Conservation (phyloP, 2,888 invertebrate genomes). For the Pheosia tremula region DNA sequence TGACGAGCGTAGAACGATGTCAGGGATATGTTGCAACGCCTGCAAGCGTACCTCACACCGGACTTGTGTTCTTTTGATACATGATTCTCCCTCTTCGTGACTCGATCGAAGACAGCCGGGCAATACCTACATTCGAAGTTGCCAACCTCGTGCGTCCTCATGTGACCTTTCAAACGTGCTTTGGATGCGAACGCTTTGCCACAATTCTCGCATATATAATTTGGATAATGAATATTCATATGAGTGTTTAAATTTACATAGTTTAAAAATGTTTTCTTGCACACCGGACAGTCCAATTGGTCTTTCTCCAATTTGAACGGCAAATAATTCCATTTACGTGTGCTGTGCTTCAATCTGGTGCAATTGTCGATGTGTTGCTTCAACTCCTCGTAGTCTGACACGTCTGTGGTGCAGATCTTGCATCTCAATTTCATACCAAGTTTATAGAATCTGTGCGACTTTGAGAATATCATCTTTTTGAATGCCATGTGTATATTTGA, state of each 20-base stretch:
- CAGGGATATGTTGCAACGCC: slow-evolving; percentile 68
- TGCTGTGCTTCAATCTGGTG: slow-evolving; percentile 46
- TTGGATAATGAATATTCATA: slow-evolving; percentile 81
- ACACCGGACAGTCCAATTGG: slow-evolving; percentile 73
- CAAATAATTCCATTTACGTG: slow-evolving; percentile 60
- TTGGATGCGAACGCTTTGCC: slow-evolving; percentile 82
- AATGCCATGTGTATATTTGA: slow-evolving; percentile 63
- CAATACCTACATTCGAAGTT: slow-evolving; percentile 73
- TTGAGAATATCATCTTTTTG: slow-evolving; percentile 68
- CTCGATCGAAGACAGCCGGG: slow-evolving; percentile 67
- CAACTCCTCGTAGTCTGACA: slow-evolving; percentile 57
- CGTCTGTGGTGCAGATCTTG: slow-evolving; percentile 66
- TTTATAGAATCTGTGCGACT: slow-evolving; percentile 64
- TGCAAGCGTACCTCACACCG: slow-evolving; percentile 72
- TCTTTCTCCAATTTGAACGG: slow-evolving; percentile 78
- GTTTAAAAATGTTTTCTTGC: slow-evolving; percentile 71
- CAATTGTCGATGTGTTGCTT: slow-evolving; percentile 64
- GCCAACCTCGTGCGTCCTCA: slow-evolving; percentile 80
- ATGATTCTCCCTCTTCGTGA: slow-evolving; percentile 75
- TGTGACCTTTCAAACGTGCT: slow-evolving; percentile 76
- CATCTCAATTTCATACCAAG: slow-evolving; percentile 51
- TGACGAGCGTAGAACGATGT: slow-evolving; percentile 75
- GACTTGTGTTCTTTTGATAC: slow-evolving; percentile 77
- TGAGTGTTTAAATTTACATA: slow-evolving; percentile 77
- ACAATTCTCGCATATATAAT: slow-evolving; percentile 80